These are phyloP conservation scores for Potamarius usumacintae DNA, from an alignment of 2,113 vertebrate species.

Conservation along the genomic window DNA sequence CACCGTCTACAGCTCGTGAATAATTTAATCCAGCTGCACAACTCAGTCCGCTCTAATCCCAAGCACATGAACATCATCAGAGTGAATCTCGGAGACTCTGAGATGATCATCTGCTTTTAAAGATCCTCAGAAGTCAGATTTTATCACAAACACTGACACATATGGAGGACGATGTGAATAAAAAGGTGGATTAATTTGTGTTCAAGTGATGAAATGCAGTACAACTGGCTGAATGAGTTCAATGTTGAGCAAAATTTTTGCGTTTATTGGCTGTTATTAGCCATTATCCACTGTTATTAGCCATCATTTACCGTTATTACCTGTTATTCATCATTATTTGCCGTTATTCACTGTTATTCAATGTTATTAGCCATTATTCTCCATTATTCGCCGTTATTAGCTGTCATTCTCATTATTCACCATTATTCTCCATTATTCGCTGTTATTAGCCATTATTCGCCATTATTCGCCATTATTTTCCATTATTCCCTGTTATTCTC, in stretches of 20 bases:
- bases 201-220: background rate
- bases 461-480: too few relatives aligned
- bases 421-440: too few relatives aligned
- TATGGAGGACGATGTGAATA: background rate
- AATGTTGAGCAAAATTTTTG: background rate
- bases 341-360: too few relatives aligned
- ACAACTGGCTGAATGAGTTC: background rate
- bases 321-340: too few relatives aligned
- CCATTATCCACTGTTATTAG: too few relatives aligned
- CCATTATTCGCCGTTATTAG: too few relatives aligned
- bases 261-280: background rate
- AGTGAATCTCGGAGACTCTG: background rate
- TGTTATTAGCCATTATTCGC: too few relatives aligned
- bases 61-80: background rate
- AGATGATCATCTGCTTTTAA: background rate
- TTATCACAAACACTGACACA: background rate
- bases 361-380: too few relatives aligned
- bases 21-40: background rate
- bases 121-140: background rate
- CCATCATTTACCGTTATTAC: too few relatives aligned
- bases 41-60: background rate
- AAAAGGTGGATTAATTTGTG: background rate
- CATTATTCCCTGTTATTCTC: too few relatives aligned
- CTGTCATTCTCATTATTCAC: too few relatives aligned
- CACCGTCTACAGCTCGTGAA: background rate